These are phyloP conservation scores for Mythimna pallens DNA, from an alignment of 2,888 invertebrate genomes.

Conservation along the genomic window DNA sequence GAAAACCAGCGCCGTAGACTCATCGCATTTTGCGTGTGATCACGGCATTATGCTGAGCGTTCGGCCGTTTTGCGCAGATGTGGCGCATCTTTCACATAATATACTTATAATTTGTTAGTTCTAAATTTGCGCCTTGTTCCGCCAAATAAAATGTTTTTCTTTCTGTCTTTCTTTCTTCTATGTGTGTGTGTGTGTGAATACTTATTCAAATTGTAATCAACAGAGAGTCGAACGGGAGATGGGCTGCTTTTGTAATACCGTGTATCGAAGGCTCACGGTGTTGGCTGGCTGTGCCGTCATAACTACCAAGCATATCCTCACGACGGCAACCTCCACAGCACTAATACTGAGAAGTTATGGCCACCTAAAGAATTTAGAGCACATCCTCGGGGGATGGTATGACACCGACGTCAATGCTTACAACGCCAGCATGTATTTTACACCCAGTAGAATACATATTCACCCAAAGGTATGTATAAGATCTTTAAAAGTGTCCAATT, in stretches of 20 bases:
- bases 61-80: too few relatives aligned
- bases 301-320: slow-evolving; percentile 75
- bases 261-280: slow-evolving; percentile 62
- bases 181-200: too few relatives aligned
- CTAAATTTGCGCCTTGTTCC: too few relatives aligned
- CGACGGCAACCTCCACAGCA: slow-evolving; percentile 76
- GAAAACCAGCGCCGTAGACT: too few relatives aligned
- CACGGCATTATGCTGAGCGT: too few relatives aligned
- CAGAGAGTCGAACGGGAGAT: slow-evolving; percentile 59
- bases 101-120: too few relatives aligned
- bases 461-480: slow-evolving; percentile 30
- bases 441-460: slow-evolving; percentile 39
- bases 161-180: too few relatives aligned
- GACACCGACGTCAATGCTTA: slow-evolving; percentile 54
- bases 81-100: too few relatives aligned
- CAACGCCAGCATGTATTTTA: slow-evolving; percentile 72
- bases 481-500: too few relatives aligned
- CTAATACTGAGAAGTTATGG: slow-evolving; percentile 65
- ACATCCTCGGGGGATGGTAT: slow-evolving; percentile 77
- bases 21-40: too few relatives aligned
- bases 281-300: slow-evolving; percentile 75
- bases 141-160: too few relatives aligned
- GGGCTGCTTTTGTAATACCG: slow-evolving; percentile 75
- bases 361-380: slow-evolving; percentile 46
- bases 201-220: not conserved